Evolutionary conservation across 2,888 invertebrate species (phyloP).

Genomic region (Adela reaumurella): DNA sequence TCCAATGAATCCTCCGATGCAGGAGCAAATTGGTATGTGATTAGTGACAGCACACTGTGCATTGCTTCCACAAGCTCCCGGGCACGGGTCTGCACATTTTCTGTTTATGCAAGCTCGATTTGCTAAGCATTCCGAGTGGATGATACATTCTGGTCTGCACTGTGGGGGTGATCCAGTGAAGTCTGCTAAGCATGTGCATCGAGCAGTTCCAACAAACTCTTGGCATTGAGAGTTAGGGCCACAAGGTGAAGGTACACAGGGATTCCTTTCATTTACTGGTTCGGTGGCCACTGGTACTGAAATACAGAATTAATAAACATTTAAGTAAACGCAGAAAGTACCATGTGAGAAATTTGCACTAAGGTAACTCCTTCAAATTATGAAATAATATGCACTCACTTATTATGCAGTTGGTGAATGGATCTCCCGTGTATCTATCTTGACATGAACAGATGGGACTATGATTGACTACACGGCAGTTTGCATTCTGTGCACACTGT

Average conservation of each 20-base stretch:
- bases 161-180: slow-evolving; percentile 74
- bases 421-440: slow-evolving; percentile 71
- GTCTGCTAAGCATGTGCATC: slow-evolving; percentile 68
- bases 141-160: slow-evolving; percentile 70
- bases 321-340: no score
- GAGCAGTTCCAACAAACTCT: slow-evolving; percentile 61
- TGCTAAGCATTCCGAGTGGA: slow-evolving; percentile 68
- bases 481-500: slow-evolving; percentile 74
- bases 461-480: slow-evolving; percentile 78
- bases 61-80: slow-evolving; percentile 72
- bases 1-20: slow-evolving; percentile 64
- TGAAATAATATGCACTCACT: slow-evolving; percentile 24
- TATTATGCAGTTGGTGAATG: slow-evolving; percentile 61
- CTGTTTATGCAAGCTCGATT: slow-evolving; percentile 66
- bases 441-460: slow-evolving; percentile 79
- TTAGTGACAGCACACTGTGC: slow-evolving; percentile 71
- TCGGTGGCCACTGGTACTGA: slow-evolving; percentile 28
- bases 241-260: slow-evolving; percentile 74
- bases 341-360: no score
- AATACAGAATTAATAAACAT: slow-evolving; percentile 10
- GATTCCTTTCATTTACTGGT: slow-evolving; percentile 37
- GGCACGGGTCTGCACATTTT: slow-evolving; percentile 73
- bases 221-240: slow-evolving; percentile 73
- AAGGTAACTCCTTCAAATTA: no score
- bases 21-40: slow-evolving; percentile 67